Base-by-base conservation (phyloP, 2,888 invertebrate genomes). In the Eristalis pertinax region DNA sequence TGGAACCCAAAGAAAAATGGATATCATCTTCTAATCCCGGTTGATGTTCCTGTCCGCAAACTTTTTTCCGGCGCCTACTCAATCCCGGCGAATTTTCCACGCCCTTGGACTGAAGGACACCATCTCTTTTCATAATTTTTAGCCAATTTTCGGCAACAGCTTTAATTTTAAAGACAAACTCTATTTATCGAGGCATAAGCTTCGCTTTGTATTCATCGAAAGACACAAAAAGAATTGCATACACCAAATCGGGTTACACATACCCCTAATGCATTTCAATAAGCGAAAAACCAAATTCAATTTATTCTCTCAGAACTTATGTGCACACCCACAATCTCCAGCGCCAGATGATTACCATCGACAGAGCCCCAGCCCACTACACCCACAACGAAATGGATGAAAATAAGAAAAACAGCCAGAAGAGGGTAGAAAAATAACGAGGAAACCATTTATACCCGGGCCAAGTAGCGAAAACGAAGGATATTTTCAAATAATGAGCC, bases 401-500 rank as follows among this genome's bases (percentile, higher is more conserved):
- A 68, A 64, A 26, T 58, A 79, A 63, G 63, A 41, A 58, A 65
- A 69, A 29, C 50, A 50, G 1, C 50, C 50, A 50, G 50, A 19
- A 50, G 50, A 50, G 63, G 70, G 22, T 29, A 13, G 32, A 29
- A 69, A 69, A 58, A 75, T 76, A 87, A 87, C 80, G 43, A 87
- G 76, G 62, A 84, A 69, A 41, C 75, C 79, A 79, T 84, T 87
- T 80, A 75, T 75, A 75, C 63, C 70, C 76, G 60, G 60, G 43
- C 43, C 73, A 68, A 69, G 56, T 56, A 72, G 80, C 69, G 72
- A 64, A 67, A 68, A 70, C 64, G 67, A 76, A 83, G 88, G 88
- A 88, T 88, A 88, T 88, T 88, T 84, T 84, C 62, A 88, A 88
- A 88, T 88, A 88, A 88, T 88, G 88, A 88, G 88, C 88, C 88